Conservation (phyloP, 2,888 invertebrate species). For the Brachynemurus nebulosus region DNA sequence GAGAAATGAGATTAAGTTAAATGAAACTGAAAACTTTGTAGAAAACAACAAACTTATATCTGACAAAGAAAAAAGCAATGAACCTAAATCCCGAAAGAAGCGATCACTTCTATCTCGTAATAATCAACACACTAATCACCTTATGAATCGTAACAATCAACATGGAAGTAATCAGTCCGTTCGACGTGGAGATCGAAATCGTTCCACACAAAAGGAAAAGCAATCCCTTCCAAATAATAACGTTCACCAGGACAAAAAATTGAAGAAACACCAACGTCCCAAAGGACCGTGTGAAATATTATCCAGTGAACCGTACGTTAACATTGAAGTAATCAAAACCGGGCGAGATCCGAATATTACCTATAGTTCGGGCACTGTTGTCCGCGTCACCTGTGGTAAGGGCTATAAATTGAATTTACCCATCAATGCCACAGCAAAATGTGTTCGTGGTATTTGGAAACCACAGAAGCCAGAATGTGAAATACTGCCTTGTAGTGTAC, state of each 20-base stretch:
- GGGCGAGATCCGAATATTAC: conserved; percentile 57
- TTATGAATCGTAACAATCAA: conserved; percentile 16
- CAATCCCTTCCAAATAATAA: conserved; percentile 16
- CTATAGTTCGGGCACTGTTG: conserved; percentile 62
- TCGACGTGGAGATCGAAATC: conserved; percentile 9
- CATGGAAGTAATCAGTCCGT: neutral
- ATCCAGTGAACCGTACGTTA: conserved; percentile 47
- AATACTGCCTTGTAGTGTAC: conserved; percentile 58
- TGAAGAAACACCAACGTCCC: conserved; percentile 33
- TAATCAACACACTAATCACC: conserved; percentile 14
- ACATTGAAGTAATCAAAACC: conserved; percentile 54
- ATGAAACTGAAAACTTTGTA: too few relatives aligned
- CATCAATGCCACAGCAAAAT: conserved; percentile 61
- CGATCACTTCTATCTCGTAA: conserved; percentile 11
- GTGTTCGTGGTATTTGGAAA: conserved; percentile 74
- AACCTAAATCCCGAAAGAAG: too few relatives aligned
- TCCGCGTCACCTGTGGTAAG: conserved; percentile 60
- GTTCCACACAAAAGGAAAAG: conserved; percentile 10
- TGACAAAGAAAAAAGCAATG: too few relatives aligned
- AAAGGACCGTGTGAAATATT: conserved; percentile 55
- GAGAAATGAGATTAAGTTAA: too few relatives aligned
- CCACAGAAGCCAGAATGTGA: conserved; percentile 67
- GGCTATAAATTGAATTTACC: conserved; percentile 63
- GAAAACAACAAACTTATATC: too few relatives aligned
- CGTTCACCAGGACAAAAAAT: conserved; percentile 24